Evolutionary conservation across 2,888 invertebrate genomes (phyloP).

Genomic region (Phyto melanocephala): DNA sequence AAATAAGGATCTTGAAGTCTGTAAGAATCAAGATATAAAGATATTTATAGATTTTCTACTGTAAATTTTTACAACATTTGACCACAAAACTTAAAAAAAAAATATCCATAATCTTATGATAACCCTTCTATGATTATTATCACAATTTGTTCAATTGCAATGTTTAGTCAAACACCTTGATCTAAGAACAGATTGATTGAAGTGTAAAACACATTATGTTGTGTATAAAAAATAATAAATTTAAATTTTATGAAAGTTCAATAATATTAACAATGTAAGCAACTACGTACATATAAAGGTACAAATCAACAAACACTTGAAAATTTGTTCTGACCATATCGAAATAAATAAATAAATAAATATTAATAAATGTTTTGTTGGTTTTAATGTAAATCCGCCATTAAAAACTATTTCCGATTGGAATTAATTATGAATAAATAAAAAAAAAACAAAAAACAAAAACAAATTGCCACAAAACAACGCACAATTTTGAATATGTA

Average conservation of each 20-base stretch:
- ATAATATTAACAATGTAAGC: background rate
- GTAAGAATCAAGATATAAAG: no score
- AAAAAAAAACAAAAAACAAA: conserved; percentile 16
- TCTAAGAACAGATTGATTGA: background rate
- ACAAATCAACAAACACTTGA: conserved; percentile 18
- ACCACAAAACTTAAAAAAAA: no score
- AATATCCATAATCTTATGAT: no score
- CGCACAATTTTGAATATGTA: conserved; percentile 30
- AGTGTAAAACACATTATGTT: conserved; percentile 1
- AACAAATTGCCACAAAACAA: conserved; percentile 12
- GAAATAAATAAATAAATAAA: no score
- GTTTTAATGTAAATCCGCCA: conserved; percentile 61
- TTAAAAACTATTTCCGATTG: conserved; percentile 68
- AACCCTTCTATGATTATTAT: no score
- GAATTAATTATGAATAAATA: conserved; percentile 66
- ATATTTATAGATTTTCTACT: no score
- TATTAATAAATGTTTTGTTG: no score
- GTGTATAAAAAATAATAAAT: background rate
- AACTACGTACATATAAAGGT: background rate
- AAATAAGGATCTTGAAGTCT: no score
- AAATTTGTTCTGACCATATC: conserved; percentile 16
- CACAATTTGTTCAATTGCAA: background rate
- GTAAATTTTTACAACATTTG: no score
- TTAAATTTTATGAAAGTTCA: conserved; percentile 23
- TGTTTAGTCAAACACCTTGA: background rate